Base-by-base conservation (phyloP, 2,797 vertebrate species). In the Neosilurus mollespiculum region DNA sequence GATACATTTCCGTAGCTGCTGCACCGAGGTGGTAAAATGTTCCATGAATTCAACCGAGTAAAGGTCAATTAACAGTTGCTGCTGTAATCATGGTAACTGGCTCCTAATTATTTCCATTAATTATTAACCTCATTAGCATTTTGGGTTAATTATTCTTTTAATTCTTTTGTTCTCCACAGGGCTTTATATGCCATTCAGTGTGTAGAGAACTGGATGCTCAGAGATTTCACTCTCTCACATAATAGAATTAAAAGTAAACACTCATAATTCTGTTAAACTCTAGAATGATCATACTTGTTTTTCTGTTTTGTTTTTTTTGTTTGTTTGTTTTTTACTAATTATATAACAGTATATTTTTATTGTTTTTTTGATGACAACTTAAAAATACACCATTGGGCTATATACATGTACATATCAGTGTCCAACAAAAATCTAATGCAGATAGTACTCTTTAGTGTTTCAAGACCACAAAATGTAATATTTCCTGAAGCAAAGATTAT, bases 101-200 rank as follows among this genome's bases (percentile, higher is more conserved):
- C 54, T 37, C 61, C 72, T 56, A 37, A 11, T 61, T 58, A 71
- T 53, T 78, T 84, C 14, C 58, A 84, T 71, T 80, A 53, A 69
- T 84, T 59, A 81, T 78, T 78, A 61, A 71, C 56, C 30, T 71
- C 53, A 81, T 81, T 70, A 81, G 26, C 77, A 58, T 37, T 78
- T 67, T 49, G 69, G 24, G 30, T 76, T 81, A 78, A 75, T 81
- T 67, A 62, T 67, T 67, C n/a, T 59, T 24, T 37, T 37, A 37
- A 76, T 34, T 59, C 34, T 12, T 64, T 64, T 64, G 56, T 64
- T 26, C 34, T 61, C 76, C 59, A 49, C 59, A 78, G 76, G 58
- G 34, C 34, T 78, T 78, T 24, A 49, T 59, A 76, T 59, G 18
- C 18, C 34, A 51, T 56, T 73, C 51, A 73, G 15, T 16, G 71